Base-by-base conservation (phyloP, 2,797 vertebrate species). In the Falco cherrug region DNA sequence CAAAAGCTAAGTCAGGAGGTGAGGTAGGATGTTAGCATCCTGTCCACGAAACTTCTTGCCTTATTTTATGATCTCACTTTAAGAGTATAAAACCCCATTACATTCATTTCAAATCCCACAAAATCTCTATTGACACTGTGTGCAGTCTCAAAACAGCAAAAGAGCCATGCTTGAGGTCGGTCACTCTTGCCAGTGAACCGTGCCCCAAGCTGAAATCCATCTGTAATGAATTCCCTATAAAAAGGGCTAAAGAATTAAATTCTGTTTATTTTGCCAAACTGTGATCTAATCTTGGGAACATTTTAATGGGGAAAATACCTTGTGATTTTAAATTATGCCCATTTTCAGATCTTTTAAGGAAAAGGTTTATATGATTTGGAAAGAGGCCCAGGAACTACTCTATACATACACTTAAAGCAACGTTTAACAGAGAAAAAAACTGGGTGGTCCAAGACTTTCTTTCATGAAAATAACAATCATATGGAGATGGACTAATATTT, bases 271-370 rank as follows among this genome's bases (percentile, higher is more conserved):
- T 93, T 93, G 63, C 22, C 50, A 93, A 95, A 64, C 24, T 3
- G 2, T 81, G 80, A 83, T 82, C 50, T 89, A 90, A 90, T 84
- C n/a, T 93, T 61, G 33, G n/a, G 64, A 90, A 81, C 54, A 74
- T 84, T 95, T 92, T 81, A 90, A 83, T 63, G 48, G 39, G 35
- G 48, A 77, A 95, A 90, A 93, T 80, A 92, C 33, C 10, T 82
- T 93, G 35, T 91, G 63, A 95, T 92, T 54, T 86, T 73, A 95
- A 96, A 91, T 96, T 80, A 65, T 87, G 84, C 35, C 48, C 37
- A 25, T 94, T 95, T 96, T 94, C 83, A 85, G 69, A 86, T 89
- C 61, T 80, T 89, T 77, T 81, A 95, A 94, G 75, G 85, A 88
- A 82, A 87, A 67, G 56, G 83, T 77, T 92, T 83, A 43, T 90